These are phyloP conservation scores for Drosophila borborema DNA, from an alignment of 2,888 invertebrate species.

Conservation along the genomic window DNA sequence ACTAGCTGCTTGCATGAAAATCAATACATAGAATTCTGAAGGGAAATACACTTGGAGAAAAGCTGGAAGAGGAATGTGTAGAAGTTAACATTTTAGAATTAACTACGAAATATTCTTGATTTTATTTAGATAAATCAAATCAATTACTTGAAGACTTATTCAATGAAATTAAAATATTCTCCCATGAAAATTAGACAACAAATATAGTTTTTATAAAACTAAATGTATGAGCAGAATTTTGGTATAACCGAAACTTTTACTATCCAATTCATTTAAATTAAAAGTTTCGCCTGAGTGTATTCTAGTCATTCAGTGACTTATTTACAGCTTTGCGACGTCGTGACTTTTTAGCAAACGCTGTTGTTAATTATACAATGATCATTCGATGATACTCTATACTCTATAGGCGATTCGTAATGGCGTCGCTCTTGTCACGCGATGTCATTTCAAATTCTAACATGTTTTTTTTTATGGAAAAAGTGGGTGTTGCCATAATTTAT, in stretches of 20 bases:
- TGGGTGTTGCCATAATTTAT: slow-evolving; percentile 16
- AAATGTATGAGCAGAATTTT: background rate
- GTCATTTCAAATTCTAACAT: background rate
- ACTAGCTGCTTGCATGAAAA: background rate
- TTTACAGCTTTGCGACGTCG: slow-evolving; percentile 21
- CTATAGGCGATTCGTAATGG: slow-evolving; percentile 4
- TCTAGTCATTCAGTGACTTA: slow-evolving; percentile 18
- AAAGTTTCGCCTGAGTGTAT: background rate
- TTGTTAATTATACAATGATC: slow-evolving; percentile 32
- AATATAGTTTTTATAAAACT: background rate
- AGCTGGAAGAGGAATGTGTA: background rate
- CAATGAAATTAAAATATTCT: background rate
- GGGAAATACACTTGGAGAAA: slow-evolving; percentile 4
- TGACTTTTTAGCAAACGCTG: slow-evolving; percentile 32
- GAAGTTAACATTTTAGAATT: no score
- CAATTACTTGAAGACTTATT: background rate
- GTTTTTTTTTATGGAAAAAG: background rate
- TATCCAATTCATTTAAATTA: background rate
- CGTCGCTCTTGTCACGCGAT: slow-evolving; percentile 8
- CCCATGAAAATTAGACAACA: background rate
- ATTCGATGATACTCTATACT: slow-evolving; percentile 9
- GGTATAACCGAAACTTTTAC: no score
- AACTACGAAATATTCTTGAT: background rate
- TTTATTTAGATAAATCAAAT: no score
- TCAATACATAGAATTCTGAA: background rate